These are phyloP conservation scores for Otus scops DNA, from an alignment of 2,797 vertebrate species.

Conservation along the genomic window DNA sequence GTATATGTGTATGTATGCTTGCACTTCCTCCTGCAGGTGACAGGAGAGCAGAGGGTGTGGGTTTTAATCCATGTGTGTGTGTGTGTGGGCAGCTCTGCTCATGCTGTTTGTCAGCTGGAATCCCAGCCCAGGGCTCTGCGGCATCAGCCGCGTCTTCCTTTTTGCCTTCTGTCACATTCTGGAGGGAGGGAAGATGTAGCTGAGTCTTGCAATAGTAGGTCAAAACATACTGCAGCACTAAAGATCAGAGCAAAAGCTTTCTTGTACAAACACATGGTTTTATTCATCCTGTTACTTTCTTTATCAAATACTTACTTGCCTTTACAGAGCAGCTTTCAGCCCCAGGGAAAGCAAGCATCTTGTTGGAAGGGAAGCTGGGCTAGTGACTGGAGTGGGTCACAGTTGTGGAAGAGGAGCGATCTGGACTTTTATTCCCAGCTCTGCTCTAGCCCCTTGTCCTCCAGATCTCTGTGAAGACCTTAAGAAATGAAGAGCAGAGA, in stretches of 20 bases:
- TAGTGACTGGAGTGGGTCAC: not conserved
- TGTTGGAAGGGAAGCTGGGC: not conserved
- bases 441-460: not conserved
- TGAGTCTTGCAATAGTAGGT: conserved; percentile 65
- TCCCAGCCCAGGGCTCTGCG: conserved; percentile 7
- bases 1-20: accelerated
- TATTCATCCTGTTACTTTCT: conserved; percentile 55
- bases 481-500: not conserved
- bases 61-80: not conserved
- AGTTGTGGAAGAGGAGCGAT: not conserved
- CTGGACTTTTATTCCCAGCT: not conserved
- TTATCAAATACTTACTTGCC: conserved; percentile 27
- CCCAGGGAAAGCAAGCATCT: not conserved
- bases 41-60: not conserved
- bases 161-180: conserved; percentile 51
- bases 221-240: conserved; percentile 46
- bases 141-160: not conserved
- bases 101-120: conserved; percentile 48
- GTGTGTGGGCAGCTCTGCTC: conserved; percentile 13
- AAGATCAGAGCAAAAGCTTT: conserved; percentile 57
- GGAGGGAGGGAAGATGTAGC: conserved; percentile 59
- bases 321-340: conserved; percentile 6
- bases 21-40: conserved; percentile 14
- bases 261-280: conserved; percentile 34
- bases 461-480: not conserved